Base-by-base conservation (phyloP, 2,797 vertebrate genomes). In the Eospalax fontanierii region DNA sequence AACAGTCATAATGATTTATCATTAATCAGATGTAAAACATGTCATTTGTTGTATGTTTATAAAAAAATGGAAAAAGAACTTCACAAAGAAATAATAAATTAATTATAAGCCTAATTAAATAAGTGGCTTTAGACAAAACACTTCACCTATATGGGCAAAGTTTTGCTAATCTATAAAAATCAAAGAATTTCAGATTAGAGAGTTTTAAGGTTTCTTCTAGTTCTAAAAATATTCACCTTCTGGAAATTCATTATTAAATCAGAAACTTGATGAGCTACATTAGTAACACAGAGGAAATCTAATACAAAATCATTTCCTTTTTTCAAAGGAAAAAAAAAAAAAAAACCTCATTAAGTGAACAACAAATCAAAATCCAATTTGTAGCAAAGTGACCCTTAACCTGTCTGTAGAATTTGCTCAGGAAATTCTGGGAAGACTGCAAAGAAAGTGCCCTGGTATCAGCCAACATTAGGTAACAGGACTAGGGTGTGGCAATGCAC, bases 391-490 rank as follows among this genome's bases (percentile, higher is more conserved):
- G 95, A 91, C 91, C 59, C 65, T 95, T 95, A 71, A 93, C 43
- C 61, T 96, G 89, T 85, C 73, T 96, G 38, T 59, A 90, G 68
- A 95, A 74, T 92, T 80, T 94, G 65, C 89, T 91, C 92, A 92
- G 1, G 7, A 88, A 90, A 95, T 68, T 94, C 87, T 66, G 19
- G 38, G 4, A 93, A 78, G 35, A 43, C 63, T 90, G 85, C 92
- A 89, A 83, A 89, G 43, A 95, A 94, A 95, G 90, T 93, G 93
- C 95, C 81, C 80, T 89, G 83, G 70, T 93, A 80, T 95, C 59
- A 93, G 83, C 83, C 90, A 92, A 50, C 63, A 71, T 95, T 97
- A 96, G 88, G 89, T 95, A 96, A 95, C 89, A 95, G 89, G 66
- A 80, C 40, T 18, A 87, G 68, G 84, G 78, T 92, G 83, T 93